Base-by-base conservation (phyloP, 2,797 vertebrate genomes). In the Sebastes trivittatus region DNA sequence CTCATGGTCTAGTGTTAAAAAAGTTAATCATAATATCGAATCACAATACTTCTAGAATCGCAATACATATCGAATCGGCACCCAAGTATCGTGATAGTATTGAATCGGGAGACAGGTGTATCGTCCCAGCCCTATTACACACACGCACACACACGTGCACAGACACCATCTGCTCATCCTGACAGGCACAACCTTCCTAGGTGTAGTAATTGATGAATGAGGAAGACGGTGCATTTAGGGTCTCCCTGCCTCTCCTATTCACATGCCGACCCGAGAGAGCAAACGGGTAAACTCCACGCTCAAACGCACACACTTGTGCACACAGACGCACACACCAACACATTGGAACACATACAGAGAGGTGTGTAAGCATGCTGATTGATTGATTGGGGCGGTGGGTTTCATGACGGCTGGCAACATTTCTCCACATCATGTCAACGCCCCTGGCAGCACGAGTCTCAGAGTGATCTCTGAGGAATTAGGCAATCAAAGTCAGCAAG, bases 331-430 rank as follows among this genome's bases (percentile, higher is more conserved):
- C 52, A 36, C 74, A 36, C 67, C 14, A n/a, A 63, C 52, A 80
- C 58, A 79, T 58, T 65, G 64, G 67, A 71, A 76, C 83, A 75
- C 82, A 78, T 30, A 72, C 42, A 63, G 49, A 75, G 70, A 78
- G 75, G 80, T 80, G 84, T 81, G 84, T 81, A 34, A 72, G 72
- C 82, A 20, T 69, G 80, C 87, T 88, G 91, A 95, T 88, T 93
- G 92, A 91, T 92, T 92, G 92, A 95, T 95, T 91, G 86, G 77
- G 88, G 81, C 14, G 80, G 77, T 83, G 63, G 88, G 91, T 88
- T 90, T 93, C 89, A 77, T 94, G 93, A 93, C 86, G 82, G 89
- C 87, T 90, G 83, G 87, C 83, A 91, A 92, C 92, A 94, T 92
- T 93, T 92, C 82, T 90, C 85, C 86, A 85, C 92, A 92, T 94